A percentile compares a stretch with the other conserved stretches of the same genome.
Evolutionary conservation across 2,113 vertebrate genomes (phyloP).

Genomic region (Neolamprologus tretocephalus): DNA sequence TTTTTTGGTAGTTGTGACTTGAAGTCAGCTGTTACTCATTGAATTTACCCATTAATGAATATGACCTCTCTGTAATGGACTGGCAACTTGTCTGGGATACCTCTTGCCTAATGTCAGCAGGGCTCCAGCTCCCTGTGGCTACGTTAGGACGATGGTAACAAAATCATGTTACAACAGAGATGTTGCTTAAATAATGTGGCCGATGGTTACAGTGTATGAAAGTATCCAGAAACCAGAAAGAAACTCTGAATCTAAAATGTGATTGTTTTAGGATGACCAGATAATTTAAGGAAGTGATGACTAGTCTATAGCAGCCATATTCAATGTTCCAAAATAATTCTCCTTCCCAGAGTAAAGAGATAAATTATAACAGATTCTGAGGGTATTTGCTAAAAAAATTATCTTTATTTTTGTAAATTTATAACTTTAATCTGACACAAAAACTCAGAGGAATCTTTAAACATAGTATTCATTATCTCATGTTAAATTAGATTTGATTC

Average conservation of each 20-base stretch:
- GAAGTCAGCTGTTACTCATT: not conserved
- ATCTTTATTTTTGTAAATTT: not conserved
- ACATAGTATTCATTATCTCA: not conserved
- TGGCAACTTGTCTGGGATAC: not conserved
- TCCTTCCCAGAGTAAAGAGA: not conserved
- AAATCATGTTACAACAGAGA: not conserved
- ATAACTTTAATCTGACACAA: not conserved
- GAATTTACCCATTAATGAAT: not conserved
- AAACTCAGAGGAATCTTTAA: accelerated
- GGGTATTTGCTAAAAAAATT: not conserved
- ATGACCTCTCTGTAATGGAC: not conserved
- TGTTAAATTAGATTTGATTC: not conserved
- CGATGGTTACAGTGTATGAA: not conserved
- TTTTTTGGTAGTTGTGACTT: not conserved
- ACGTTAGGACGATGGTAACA: not conserved
- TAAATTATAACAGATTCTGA: not conserved
- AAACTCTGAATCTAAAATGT: not conserved
- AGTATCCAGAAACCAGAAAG: not conserved
- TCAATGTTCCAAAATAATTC: not conserved
- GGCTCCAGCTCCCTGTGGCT: not conserved
- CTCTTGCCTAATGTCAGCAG: not conserved
- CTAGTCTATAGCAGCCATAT: not conserved
- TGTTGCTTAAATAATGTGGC: not conserved
- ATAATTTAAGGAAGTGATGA: not conserved
- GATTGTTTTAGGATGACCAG: accelerated